Conservation (phyloP, 1,140 invertebrate species). For the Gonatopus flavifemur region DNA sequence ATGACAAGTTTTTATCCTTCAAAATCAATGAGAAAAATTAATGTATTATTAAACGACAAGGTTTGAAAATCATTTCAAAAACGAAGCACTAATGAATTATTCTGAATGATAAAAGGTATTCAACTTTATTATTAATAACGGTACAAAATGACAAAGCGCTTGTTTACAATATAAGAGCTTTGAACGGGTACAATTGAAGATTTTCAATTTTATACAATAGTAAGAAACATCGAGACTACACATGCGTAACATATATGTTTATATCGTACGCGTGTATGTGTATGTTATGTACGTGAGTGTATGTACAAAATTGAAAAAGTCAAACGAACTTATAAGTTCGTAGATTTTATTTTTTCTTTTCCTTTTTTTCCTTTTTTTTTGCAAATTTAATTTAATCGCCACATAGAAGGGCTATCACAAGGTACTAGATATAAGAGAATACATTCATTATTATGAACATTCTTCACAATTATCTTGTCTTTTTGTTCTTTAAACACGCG, state of each 20-base stretch:
- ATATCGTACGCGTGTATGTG: neutral
- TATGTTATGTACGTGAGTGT: neutral
- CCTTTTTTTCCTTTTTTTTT: neutral
- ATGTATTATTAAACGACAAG: no score
- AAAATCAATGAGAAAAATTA: no score
- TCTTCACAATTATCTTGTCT: no score
- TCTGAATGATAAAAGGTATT: conserved; percentile 31
- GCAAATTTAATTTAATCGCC: conserved; percentile 2
- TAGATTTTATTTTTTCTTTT: no score
- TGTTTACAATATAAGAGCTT: neutral
- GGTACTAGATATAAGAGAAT: conserved; percentile 7
- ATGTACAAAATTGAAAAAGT: conserved; percentile 29
- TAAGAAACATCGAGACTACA: conserved; percentile 1
- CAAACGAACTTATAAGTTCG: neutral
- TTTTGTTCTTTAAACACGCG: no score
- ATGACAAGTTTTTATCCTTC: no score
- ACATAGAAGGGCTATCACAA: conserved; percentile 10
- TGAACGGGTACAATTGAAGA: neutral
- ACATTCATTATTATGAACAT: conserved; percentile 18
- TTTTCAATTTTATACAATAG: neutral
- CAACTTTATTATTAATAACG: conserved; percentile 40
- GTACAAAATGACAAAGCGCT: conserved; percentile 35
- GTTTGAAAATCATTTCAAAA: no score
- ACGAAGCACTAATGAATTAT: no score
- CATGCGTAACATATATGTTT: neutral